Conservation (phyloP, 2,113 vertebrate species). For the Typhlomys cinereus region DNA sequence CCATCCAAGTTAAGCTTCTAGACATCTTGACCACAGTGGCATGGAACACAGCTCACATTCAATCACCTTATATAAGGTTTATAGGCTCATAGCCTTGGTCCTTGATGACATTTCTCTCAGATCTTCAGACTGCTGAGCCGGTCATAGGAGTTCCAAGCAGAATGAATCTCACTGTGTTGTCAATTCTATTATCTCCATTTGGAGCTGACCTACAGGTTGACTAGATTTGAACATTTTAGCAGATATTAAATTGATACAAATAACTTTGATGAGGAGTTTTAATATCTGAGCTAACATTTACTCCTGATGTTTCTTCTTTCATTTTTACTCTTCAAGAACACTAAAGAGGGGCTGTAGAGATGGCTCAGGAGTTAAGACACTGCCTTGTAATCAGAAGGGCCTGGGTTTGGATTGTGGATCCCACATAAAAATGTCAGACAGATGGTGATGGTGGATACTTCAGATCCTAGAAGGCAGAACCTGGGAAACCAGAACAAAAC, state of each 20-base stretch:
- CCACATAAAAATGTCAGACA: too few relatives aligned
- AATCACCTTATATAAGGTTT: neutral
- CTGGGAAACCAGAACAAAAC: too few relatives aligned
- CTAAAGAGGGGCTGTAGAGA: neutral
- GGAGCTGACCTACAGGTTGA: slow-evolving; percentile 57
- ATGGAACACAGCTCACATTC: neutral
- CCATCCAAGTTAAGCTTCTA: neutral
- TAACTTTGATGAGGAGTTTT: slow-evolving; percentile 46
- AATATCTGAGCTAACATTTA: slow-evolving; percentile 35
- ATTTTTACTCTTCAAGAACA: neutral
- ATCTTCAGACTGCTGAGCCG: neutral
- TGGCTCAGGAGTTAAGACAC: too few relatives aligned
- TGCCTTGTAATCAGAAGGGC: too few relatives aligned
- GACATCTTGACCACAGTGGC: neutral
- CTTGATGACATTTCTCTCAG: neutral
- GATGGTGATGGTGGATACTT: too few relatives aligned
- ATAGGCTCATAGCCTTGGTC: neutral
- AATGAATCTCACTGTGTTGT: neutral
- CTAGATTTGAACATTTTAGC: slow-evolving; percentile 57
- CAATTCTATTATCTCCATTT: slow-evolving; percentile 16
- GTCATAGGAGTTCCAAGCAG: neutral
- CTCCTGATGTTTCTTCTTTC: neutral
- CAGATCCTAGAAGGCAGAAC: too few relatives aligned
- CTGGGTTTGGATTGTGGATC: too few relatives aligned
- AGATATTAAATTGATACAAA: slow-evolving; percentile 51